Percentiles rank a stretch among this genome's conserved stretches.
These are phyloP conservation scores for Maconellicoccus hirsutus DNA, from an alignment of 1,140 invertebrate genomes.

Conservation along the genomic window DNA sequence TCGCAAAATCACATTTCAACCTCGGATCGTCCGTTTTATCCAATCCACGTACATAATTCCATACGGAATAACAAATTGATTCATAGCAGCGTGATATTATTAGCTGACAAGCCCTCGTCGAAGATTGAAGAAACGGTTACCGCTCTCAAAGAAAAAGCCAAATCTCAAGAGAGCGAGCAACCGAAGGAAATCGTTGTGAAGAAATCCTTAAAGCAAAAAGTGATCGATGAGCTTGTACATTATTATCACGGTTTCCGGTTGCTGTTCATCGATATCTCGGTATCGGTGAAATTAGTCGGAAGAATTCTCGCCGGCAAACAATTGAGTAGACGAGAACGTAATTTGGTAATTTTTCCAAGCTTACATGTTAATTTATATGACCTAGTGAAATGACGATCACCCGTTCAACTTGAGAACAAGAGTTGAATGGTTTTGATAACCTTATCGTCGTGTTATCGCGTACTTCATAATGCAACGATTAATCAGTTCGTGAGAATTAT, in stretches of 20 bases:
- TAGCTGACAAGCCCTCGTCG: conserved; percentile 54
- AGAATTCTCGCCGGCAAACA: conserved; percentile 72
- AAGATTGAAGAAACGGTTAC: conserved; percentile 84
- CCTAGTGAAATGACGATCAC: too few species aligned
- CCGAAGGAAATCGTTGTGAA: conserved; percentile 43
- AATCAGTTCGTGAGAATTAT: background rate
- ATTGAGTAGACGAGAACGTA: conserved; percentile 79
- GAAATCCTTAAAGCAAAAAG: conserved; percentile 53
- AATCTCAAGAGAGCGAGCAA: conserved; percentile 39
- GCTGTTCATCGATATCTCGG: conserved; percentile 81
- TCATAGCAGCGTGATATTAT: background rate
- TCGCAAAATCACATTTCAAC: background rate
- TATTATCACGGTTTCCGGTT: conserved; percentile 97
- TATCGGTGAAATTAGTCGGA: conserved; percentile 68
- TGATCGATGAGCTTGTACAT: conserved; percentile 78
- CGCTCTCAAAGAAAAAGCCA: conserved; percentile 58
- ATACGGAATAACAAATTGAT: background rate
- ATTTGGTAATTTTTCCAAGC: conserved; percentile 45
- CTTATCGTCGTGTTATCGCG: background rate
- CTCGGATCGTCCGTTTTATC: background rate
- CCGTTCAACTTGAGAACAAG: too few species aligned
- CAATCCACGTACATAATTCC: background rate
- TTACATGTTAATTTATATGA: too few species aligned
- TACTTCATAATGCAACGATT: background rate
- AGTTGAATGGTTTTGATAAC: background rate